Evolutionary conservation across 2,888 invertebrate genomes (phyloP).

Genomic region (Elmis aenea): DNA sequence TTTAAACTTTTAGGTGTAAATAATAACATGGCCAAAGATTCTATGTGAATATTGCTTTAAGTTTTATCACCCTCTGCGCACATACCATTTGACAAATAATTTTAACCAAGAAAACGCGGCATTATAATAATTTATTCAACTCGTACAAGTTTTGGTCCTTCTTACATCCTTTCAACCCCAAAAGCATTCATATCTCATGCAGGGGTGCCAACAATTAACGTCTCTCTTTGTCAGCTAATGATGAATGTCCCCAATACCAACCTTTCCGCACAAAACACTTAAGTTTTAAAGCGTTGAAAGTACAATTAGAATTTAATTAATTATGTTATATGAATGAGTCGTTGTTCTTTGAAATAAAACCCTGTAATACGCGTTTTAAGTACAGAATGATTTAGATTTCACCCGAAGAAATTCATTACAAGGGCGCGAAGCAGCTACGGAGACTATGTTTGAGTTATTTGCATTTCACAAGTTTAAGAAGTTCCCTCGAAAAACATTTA

Average conservation of each 20-base stretch:
- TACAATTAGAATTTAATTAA: conserved; percentile 50
- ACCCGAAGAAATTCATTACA: conserved; percentile 28
- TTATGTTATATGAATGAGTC: conserved; percentile 45
- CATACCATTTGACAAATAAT: not conserved
- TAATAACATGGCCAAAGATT: too few species aligned
- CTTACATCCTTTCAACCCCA: conserved; percentile 18
- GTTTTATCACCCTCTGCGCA: too few species aligned
- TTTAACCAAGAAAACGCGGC: not conserved
- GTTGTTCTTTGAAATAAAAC: conserved; percentile 22
- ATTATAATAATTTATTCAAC: too few species aligned
- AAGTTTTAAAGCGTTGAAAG: conserved; percentile 43
- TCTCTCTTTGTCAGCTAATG: conserved; percentile 47
- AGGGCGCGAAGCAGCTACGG: too few species aligned
- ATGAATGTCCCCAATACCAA: conserved; percentile 46
- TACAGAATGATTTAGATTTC: conserved; percentile 29
- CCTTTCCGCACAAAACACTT: conserved; percentile 41
- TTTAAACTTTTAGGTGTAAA: too few species aligned
- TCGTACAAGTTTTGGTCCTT: too few species aligned
- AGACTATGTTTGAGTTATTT: too few species aligned
- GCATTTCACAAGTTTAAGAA: too few species aligned
- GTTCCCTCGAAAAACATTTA: too few species aligned
- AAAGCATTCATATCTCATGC: conserved; percentile 18
- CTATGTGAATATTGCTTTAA: too few species aligned
- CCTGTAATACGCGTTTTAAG: conserved; percentile 24
- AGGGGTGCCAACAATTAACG: conserved; percentile 38